A percentile compares a stretch with the other conserved stretches of the same genome.
These are phyloP conservation scores for Oryzias woworae DNA, from an alignment of 2,113 vertebrate species.

Conservation along the genomic window DNA sequence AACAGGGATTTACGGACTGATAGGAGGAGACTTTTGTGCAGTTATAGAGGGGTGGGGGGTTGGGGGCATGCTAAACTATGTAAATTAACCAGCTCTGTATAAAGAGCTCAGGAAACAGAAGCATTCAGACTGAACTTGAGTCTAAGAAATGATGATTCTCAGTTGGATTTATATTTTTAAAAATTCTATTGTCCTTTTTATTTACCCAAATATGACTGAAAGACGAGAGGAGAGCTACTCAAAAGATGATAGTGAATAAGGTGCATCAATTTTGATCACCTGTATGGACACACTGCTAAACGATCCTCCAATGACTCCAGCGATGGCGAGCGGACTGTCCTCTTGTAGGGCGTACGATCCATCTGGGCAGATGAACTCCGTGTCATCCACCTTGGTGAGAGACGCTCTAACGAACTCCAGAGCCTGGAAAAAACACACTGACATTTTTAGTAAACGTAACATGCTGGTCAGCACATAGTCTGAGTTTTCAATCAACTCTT, in stretches of 20 bases:
- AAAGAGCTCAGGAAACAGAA: slow-evolving; percentile 63
- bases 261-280: slow-evolving; percentile 74
- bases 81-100: slow-evolving; percentile 72
- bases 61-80: slow-evolving; percentile 82
- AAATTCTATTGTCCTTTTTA: too few relatives aligned
- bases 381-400: slow-evolving; percentile 97
- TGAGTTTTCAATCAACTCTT: slow-evolving; percentile 14
- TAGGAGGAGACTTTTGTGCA: slow-evolving; percentile 75
- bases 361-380: slow-evolving; percentile 97
- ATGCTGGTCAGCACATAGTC: slow-evolving; percentile 9
- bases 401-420: slow-evolving; percentile 97
- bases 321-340: slow-evolving; percentile 91
- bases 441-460: background rate
- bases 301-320: slow-evolving; percentile 94
- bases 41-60: slow-evolving; percentile 62
- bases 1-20: slow-evolving; percentile 77
- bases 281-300: slow-evolving; percentile 99
- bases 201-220: too few relatives aligned
- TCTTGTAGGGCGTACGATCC: slow-evolving; percentile 95
- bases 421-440: slow-evolving; percentile 64
- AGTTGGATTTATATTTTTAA: background rate
- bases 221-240: background rate
- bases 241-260: background rate
- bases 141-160: slow-evolving; percentile 39
- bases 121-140: slow-evolving; percentile 37